Evolutionary conservation across 2,113 vertebrate species (phyloP), one percentile per base, ranked within the genome.

Genomic region (Zapornia atra): DNA sequence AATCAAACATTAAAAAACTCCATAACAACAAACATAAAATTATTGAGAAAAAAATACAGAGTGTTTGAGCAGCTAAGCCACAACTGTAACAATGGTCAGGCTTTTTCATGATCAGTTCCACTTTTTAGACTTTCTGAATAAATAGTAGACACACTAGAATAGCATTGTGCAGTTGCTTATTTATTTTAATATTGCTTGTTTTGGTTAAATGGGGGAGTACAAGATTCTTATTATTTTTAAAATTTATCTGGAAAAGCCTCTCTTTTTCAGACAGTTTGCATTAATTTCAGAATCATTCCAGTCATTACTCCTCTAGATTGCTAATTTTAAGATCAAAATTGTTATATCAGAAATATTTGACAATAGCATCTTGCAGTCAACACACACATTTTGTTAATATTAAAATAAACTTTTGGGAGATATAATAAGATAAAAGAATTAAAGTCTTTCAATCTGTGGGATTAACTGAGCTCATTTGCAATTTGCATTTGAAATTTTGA

Each of bases 401-500:
- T 34, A 50, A 12, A 92, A 94, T 46, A 82, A 95, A 77, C 6
- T 81, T 85, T 81, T 59, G 72, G 22, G 15, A 92, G 5, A 29
- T 79, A 80, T 66, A 78, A 34, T 11, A 59, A 25, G 33, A 13
- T 87, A 88, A 91, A 96, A 91, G 16, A 29, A 60, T 76, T 44
- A 15, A n/a, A 95, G 28, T 51, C 17, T 54, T 68, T 48, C 57
- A 77, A 79, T 80, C 78, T 61, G 25, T 77, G 18, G 40, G 36
- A 64, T 71, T 57, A 88, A 73, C 26, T 86, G 15, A 66, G 8
- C 36, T 86, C 17, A 84, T 72, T 86, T 1, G 11, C 31, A 81
- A 63, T 17, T 89, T 81, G 10, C 9, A 42, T 68, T 88, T 86
- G 38, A 84, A 75, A 86, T 48, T 88, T 73, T 65, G 75, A 88